Conservation (phyloP, 1,140 invertebrate species). For the Anadara kagoshimensis region DNA sequence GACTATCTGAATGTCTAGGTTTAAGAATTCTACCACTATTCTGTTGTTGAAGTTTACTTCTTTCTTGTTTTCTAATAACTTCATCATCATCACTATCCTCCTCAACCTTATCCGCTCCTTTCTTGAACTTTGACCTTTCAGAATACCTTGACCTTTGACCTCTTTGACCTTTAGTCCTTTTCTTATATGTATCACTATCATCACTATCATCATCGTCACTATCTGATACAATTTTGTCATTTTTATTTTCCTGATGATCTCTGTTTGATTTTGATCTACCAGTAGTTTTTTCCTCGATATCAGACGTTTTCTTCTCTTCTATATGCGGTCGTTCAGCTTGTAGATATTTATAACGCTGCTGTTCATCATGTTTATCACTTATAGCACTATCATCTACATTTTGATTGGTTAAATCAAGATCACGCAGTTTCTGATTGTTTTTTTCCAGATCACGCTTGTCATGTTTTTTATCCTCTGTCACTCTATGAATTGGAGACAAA, state of each 20-base stretch:
- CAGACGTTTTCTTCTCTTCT: constrained; percentile 16
- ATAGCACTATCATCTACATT: not conserved
- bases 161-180: not conserved
- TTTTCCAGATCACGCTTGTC: not conserved
- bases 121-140: not conserved
- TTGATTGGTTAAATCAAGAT: not conserved
- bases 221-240: not conserved
- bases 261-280: constrained; percentile 15
- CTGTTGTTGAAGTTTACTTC: not conserved
- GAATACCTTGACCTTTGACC: not conserved
- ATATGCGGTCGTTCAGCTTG: constrained; percentile 54
- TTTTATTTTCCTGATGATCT: constrained; percentile 11
- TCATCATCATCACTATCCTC: not conserved
- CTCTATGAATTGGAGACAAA: not conserved
- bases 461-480: not conserved
- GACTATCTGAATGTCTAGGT: constrained; percentile 39
- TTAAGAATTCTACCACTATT: constrained; percentile 14
- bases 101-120: not conserved
- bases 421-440: not conserved
- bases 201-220: not conserved
- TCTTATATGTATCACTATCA: not conserved
- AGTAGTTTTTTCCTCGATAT: not conserved
- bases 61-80: too few species aligned
- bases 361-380: not conserved
- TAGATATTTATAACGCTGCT: constrained; percentile 50